Percentiles rank a stretch among this genome's conserved stretches.
Evolutionary conservation across 2,888 invertebrate species (phyloP).

Genomic region (Eupithecia inturbata): DNA sequence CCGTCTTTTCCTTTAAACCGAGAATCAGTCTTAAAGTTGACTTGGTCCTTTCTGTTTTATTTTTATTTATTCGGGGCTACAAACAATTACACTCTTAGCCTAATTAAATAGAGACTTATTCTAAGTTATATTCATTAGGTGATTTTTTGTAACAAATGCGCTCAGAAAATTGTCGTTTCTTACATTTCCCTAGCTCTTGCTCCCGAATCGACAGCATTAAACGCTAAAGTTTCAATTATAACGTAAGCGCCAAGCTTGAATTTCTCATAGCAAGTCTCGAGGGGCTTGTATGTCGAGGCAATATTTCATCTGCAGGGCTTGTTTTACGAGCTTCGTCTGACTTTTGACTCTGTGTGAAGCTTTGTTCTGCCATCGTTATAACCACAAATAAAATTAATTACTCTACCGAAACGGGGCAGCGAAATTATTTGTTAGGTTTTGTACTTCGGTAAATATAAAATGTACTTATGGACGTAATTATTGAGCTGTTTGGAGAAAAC

Average conservation of each 20-base stretch:
- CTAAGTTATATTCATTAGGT: too few species aligned
- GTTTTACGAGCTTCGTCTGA: conserved; percentile 62
- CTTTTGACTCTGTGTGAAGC: conserved; percentile 61
- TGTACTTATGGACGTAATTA: background rate
- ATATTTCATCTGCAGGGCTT: conserved; percentile 64
- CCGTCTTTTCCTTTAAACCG: background rate
- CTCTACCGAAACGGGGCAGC: conserved; percentile 25
- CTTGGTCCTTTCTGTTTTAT: background rate
- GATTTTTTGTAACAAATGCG: background rate
- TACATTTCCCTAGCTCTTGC: background rate
- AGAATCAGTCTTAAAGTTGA: background rate
- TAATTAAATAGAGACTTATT: background rate
- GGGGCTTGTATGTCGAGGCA: conserved; percentile 53
- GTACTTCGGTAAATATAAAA: conserved; percentile 9
- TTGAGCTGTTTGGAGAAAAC: background rate
- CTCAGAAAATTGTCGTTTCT: background rate
- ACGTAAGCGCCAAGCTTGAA: conserved; percentile 53
- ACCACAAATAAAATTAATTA: conserved; percentile 55
- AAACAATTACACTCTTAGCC: background rate
- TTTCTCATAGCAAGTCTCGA: conserved; percentile 49
- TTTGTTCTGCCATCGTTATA: conserved; percentile 55
- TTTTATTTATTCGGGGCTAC: background rate
- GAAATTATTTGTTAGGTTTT: conserved; percentile 18
- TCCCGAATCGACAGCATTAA: conserved; percentile 18
- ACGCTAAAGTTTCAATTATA: conserved; percentile 43